Conservation (phyloP, 1,140 invertebrate species). For the Dysdera silvatica region DNA sequence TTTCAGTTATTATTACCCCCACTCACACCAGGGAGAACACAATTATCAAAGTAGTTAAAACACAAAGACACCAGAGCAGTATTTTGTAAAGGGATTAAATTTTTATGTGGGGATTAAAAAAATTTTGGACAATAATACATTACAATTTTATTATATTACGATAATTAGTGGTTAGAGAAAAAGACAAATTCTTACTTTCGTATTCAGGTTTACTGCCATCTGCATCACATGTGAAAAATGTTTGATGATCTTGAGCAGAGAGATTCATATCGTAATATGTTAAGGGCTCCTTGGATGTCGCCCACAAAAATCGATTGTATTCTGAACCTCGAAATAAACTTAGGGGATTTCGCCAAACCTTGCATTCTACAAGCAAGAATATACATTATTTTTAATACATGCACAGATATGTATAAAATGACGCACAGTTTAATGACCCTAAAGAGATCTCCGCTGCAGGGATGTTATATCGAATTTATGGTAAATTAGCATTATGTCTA, state of each 20-base stretch:
- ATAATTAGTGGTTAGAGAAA: slow-evolving; percentile 53
- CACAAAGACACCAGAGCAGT: too few relatives aligned
- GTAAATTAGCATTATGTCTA: too few relatives aligned
- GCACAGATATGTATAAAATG: too few relatives aligned
- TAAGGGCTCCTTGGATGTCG: slow-evolving; percentile 85
- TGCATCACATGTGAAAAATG: slow-evolving; percentile 91
- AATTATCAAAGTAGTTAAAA: too few relatives aligned
- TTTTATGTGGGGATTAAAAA: not conserved
- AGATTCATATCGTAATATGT: slow-evolving; percentile 99
- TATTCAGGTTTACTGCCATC: slow-evolving; percentile 84
- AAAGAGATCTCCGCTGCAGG: too few relatives aligned
- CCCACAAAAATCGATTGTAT: slow-evolving; percentile 85
- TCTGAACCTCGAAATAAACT: slow-evolving; percentile 93
- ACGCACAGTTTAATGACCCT: too few relatives aligned
- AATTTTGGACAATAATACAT: not conserved
- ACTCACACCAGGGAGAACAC: too few relatives aligned
- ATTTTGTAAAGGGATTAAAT: not conserved
- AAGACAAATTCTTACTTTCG: slow-evolving; percentile 56
- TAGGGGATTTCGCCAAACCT: slow-evolving; percentile 95
- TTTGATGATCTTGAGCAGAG: slow-evolving; percentile 97
- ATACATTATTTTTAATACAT: too few relatives aligned
- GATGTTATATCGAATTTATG: too few relatives aligned
- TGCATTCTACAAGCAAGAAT: slow-evolving; percentile 61
- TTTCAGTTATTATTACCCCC: too few relatives aligned
- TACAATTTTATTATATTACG: not conserved